A percentile compares a stretch with the other conserved stretches of the same genome.
These are phyloP conservation scores for Mobula hypostoma DNA, from an alignment of 2,113 vertebrate genomes.

Conservation along the genomic window DNA sequence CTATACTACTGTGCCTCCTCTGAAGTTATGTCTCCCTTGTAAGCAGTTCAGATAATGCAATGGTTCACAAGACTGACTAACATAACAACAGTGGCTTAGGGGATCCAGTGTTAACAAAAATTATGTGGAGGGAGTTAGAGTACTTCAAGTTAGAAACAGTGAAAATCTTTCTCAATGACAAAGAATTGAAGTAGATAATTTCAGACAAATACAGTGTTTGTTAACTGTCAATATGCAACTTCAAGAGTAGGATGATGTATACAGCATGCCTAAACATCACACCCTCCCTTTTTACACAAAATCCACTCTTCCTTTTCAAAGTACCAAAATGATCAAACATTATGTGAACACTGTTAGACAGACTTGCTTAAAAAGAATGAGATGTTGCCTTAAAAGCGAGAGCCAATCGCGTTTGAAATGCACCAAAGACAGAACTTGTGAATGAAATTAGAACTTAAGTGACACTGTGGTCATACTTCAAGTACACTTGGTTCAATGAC, in stretches of 20 bases:
- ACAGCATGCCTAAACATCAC: not conserved
- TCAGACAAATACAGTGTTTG: not conserved
- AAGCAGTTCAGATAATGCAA: no score
- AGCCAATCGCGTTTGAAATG: not conserved
- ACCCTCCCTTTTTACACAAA: not conserved
- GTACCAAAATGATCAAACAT: no score
- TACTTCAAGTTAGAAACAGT: not conserved
- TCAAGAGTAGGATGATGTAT: not conserved
- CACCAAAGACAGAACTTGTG: not conserved
- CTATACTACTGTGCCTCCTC: no score
- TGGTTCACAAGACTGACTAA: no score
- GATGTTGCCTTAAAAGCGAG: not conserved
- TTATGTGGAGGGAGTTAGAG: not conserved
- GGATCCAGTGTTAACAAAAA: not conserved
- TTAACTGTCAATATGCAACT: not conserved
- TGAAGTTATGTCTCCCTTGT: no score
- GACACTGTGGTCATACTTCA: not conserved
- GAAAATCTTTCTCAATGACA: not conserved
- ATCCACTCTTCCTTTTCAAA: not conserved
- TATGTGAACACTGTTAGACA: not conserved
- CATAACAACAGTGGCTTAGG: no score
- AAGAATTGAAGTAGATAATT: not conserved
- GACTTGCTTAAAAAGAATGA: not conserved
- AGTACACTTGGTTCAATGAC: not conserved
- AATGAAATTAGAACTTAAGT: not conserved